Base-by-base conservation (phyloP, 2,797 vertebrate species). In the Enteromius argenteus region DNA sequence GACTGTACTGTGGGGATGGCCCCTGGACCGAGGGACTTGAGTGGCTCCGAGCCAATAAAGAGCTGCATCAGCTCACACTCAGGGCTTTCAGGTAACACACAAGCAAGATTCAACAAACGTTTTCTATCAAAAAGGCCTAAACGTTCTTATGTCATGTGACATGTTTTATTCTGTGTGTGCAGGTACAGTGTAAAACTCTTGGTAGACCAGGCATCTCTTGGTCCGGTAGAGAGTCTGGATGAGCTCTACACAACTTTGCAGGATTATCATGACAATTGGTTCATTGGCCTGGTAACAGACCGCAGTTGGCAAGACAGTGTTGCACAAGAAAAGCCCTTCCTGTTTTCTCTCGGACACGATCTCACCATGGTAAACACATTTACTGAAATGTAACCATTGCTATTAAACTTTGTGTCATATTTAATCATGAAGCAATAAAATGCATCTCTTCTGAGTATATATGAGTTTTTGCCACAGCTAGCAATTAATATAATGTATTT, bases 131-230 rank as follows among this genome's bases (percentile, higher is more conserved):
- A 74, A 15, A 35, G 5, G 17, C 72, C 14, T 64, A 17, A 27
- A 64, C 30, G 3, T 64, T 64, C 14, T 64, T 64, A 3, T 64
- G 17, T 64, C 67, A 67, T 10, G 2, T 80, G n/a, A 39, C 44
- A 11, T 66, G 37, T 44, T 49, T 79, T 19, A 17, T 49, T 77
- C 27, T 81, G 66, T 85, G 23, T 81, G 46, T 82, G 64, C 86
- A 99, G 98, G 91, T 99, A 98, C 86, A 96, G 97, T 85, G 96
- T 99, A 87, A 99, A 99, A 91, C 92, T 99, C 30, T 96, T 99
- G 95, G 94, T 99, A 91, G 98, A 99, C 92, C 97, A 99, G 92
- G 97, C 97, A 42, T 98, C 97, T 90, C 93, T 99, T 75, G 98
- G 97, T 66, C 96, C 97, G 0, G 88, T 97, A 82, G 97, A 98